Base-by-base conservation (phyloP, 2,888 invertebrate species). In the Netelia virgata region DNA sequence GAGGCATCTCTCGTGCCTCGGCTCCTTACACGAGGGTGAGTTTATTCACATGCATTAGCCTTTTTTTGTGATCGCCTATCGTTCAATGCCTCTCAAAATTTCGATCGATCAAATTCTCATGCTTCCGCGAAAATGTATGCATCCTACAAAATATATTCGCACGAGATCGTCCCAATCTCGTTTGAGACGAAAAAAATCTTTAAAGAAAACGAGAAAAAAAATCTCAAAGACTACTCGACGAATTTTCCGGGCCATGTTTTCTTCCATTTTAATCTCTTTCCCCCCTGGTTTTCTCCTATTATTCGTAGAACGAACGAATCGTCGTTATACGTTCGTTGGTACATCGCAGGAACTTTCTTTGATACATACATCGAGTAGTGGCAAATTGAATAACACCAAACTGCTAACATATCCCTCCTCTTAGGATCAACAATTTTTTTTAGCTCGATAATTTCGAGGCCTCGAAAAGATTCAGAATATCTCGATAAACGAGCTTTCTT, bases 11-110 rank as follows among this genome's bases (percentile, higher is more conserved):
- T 86, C 96, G 96, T 93, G 96, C 82, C 82, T 89, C 85, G 91
- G 93, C 89, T 20, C 91, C 92, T 89, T 96, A 96, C 92, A 95
- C 95, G 90, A 95, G 97, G 95, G 97, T 97, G 96, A 95, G 94
- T 91, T 57, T 59, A 55, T 57, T 70, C 59, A 20, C 50, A 28
- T 64, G 59, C 23, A 72, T 64, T 20, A 6, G 36, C 50, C 18
- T 63, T 53, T 59, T 59, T 47, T 43, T 43, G 6, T 36, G 6
- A 36, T 36, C 6, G 0, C 36, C 36, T 8, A 36, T 36, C 36
- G 36, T 6, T 36, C 6, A 1, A 6, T 36, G 36, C 6, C 36
- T 6, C 36, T 6, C 6, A 5, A 36, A 36, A 36, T 36, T 36
- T 36, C 36, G 36, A 36, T 36, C 36, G 36, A 36, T 36, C 36